Conservation (phyloP, 2,113 vertebrate species). For the Nycticryphes semicollaris region DNA sequence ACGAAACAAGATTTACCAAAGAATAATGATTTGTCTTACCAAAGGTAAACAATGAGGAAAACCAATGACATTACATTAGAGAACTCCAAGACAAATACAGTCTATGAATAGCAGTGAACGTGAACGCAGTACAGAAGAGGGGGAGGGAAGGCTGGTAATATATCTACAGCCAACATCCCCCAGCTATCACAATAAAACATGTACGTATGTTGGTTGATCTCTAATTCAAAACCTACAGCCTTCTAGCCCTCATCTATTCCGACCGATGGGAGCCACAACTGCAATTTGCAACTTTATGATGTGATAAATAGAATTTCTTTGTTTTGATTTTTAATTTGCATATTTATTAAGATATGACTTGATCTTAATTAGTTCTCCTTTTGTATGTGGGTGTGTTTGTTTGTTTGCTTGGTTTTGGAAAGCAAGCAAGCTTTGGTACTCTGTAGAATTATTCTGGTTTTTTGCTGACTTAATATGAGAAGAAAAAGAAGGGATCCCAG, state of each 20-base stretch:
- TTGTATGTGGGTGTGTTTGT: slow-evolving; percentile 32
- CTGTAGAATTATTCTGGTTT: neutral
- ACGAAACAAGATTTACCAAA: slow-evolving; percentile 5
- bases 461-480: slow-evolving; percentile 4
- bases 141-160: neutral
- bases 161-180: neutral
- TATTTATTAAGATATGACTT: slow-evolving; percentile 79
- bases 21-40: slow-evolving; percentile 16
- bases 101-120: neutral
- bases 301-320: slow-evolving; percentile 78
- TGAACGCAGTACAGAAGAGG: neutral
- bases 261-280: slow-evolving; percentile 27
- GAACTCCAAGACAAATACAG: slow-evolving; percentile 19
- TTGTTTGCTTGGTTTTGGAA: slow-evolving; percentile 47
- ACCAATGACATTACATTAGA: neutral
- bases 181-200: neutral
- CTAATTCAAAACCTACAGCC: neutral
- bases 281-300: slow-evolving; percentile 78
- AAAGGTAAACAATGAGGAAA: slow-evolving; percentile 46
- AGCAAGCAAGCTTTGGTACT: slow-evolving; percentile 28
- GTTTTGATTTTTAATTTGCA: slow-evolving; percentile 81
- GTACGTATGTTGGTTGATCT: neutral
- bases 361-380: slow-evolving; percentile 78
- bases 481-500: neutral
- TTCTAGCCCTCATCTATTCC: neutral